Evolutionary conservation across 1,140 invertebrate species (phyloP).

Genomic region (Homarus americanus): DNA sequence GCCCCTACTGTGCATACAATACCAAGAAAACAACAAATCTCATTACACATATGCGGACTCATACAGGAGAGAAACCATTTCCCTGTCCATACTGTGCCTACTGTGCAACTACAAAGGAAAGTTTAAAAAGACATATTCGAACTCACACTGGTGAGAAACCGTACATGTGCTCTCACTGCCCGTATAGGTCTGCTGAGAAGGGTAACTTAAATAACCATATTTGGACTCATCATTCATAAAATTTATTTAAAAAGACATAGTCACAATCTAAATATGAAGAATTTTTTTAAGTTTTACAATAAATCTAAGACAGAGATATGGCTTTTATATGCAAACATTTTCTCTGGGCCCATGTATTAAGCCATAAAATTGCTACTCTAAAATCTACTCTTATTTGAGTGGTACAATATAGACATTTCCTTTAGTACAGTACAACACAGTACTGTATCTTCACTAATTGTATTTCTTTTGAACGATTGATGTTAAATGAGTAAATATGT

Average conservation of each 20-base stretch:
- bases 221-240: conserved; percentile 18
- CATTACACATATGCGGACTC: conserved; percentile 32
- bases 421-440: too few species aligned
- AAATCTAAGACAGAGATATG: neutral
- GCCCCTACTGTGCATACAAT: conserved; percentile 34
- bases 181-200: conserved; percentile 32
- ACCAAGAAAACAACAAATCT: conserved; percentile 41
- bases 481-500: too few species aligned
- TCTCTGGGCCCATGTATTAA: too few species aligned
- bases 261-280: too few species aligned
- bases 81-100: conserved; percentile 24
- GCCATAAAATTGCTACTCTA: too few species aligned
- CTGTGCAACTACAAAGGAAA: conserved; percentile 47
- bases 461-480: too few species aligned
- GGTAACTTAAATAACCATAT: conserved; percentile 46
- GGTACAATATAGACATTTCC: neutral
- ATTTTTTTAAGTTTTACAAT: neutral
- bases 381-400: neutral
- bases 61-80: conserved; percentile 46
- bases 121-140: conserved; percentile 47
- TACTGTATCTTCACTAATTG: too few species aligned
- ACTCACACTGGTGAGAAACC: conserved; percentile 61
- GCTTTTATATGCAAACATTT: neutral
- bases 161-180: conserved; percentile 43
- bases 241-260: neutral